Evolutionary conservation across 2,888 invertebrate genomes (phyloP).

Genomic region (Cacoxenus indagator): DNA sequence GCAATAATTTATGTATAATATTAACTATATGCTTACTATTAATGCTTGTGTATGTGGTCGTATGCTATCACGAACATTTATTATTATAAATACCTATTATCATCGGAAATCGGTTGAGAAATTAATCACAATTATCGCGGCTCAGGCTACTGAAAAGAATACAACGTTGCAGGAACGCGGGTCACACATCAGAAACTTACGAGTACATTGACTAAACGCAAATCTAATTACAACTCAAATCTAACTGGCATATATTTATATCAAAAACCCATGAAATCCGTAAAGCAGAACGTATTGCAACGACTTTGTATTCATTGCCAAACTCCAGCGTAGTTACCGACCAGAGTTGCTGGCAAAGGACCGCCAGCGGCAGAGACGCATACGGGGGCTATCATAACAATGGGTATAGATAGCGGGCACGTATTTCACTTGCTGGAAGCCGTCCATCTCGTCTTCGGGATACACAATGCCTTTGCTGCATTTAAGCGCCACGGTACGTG

Average conservation of each 20-base stretch:
- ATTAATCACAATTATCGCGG: conserved; percentile 14
- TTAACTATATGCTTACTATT: conserved; percentile 2
- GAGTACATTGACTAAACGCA: background rate
- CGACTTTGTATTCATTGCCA: conserved; percentile 93
- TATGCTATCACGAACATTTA: background rate
- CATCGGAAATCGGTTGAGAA: conserved; percentile 1
- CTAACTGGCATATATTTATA: background rate
- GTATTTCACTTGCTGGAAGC: conserved; percentile 87
- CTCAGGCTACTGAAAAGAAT: conserved; percentile 3
- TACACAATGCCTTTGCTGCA: conserved; percentile 92
- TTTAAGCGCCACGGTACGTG: conserved; percentile 87
- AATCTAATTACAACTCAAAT: background rate
- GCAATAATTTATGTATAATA: conserved; percentile 19
- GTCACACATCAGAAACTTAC: too few relatives aligned
- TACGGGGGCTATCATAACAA: conserved; percentile 93
- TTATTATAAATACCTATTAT: conserved; percentile 2
- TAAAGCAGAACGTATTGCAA: too few relatives aligned
- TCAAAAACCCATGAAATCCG: too few relatives aligned
- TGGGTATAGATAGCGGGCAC: conserved; percentile 96
- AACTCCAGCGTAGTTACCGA: conserved; percentile 94
- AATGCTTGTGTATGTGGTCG: background rate
- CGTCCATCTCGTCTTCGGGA: conserved; percentile 88
- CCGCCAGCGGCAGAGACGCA: conserved; percentile 92
- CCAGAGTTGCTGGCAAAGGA: conserved; percentile 89
- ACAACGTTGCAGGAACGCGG: background rate